Evolutionary conservation across 1,140 invertebrate species (phyloP), one percentile per base, ranked within the genome.

Genomic region (Amyelois transitella): DNA sequence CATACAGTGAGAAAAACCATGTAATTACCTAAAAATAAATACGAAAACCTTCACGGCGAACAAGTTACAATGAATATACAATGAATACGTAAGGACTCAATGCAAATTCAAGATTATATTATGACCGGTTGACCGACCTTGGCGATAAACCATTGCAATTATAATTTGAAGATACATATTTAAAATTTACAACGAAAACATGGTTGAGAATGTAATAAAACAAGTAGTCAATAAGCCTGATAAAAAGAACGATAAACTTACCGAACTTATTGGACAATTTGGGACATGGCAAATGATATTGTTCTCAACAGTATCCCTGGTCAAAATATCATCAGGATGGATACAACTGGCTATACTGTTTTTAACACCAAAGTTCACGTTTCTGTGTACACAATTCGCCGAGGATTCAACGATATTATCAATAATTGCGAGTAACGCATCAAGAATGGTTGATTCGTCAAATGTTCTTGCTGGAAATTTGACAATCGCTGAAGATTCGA

Each of bases 241-340:
- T 6, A 65, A 64, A 50, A 77, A 74, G 66, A 74, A 88, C 50
- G 81, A 86, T 51, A 58, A 57, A 0, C 62, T 86, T 10, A 70
- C 72, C 0, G 74, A 69, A 19, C 50, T 87, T 2, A 50, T 92
- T 32, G 91, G 91, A 0, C 84, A 88, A 19, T 90, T 92, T 47
- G 91, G 91, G 18, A 81, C 73, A 64, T 92, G 91, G 91, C 91
- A 92, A 59, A 74, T 90, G 6, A 54, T 89, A 48, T 66, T 91
- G 0, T 88, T 88, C 28, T 56, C 79, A 0, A 75, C 89, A 0
- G 81, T 91, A 4, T 90, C 87, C 0, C 32, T 91, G 8, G 81
- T 91, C 12, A 91, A 91, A 64, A 69, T 91, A 47, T 90, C 89
- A 0, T 89, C 90, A 17, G 89, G 89, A 20, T 90, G 89, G 89